Evolutionary conservation across 2,888 invertebrate genomes (phyloP).

Genomic region (Hoplodrina ambigua): DNA sequence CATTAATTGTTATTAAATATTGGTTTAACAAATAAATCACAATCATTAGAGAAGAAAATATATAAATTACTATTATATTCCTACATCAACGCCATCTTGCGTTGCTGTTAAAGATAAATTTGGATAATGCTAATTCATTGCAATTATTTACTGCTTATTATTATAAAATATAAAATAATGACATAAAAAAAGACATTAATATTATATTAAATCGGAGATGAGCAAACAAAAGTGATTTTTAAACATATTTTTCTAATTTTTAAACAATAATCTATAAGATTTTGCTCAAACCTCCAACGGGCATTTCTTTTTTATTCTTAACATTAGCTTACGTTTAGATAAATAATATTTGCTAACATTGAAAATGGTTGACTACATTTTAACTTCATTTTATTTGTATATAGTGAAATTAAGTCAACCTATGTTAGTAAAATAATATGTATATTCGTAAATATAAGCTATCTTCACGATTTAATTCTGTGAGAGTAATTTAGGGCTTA

Average conservation of each 20-base stretch:
- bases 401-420: constrained; percentile 45
- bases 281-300: constrained; percentile 49
- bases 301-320: constrained; percentile 51
- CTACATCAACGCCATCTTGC: constrained; percentile 33
- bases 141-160: constrained; percentile 28
- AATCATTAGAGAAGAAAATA: background rate
- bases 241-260: background rate
- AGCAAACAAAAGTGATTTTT: constrained; percentile 26
- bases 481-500: constrained; percentile 25
- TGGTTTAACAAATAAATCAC: constrained; percentile 13
- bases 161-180: constrained; percentile 10
- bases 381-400: constrained; percentile 42
- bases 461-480: constrained; percentile 25
- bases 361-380: constrained; percentile 25
- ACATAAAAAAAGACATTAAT: constrained; percentile 7
- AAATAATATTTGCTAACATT: constrained; percentile 31
- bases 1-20: background rate
- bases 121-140: constrained; percentile 6
- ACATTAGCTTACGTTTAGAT: constrained; percentile 35
- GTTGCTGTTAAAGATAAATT: constrained; percentile 26
- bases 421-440: constrained; percentile 24
- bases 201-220: constrained; percentile 20
- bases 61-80: constrained; percentile 1
- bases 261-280: constrained; percentile 9
- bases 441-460: constrained; percentile 19